These are phyloP conservation scores for Phallusia fumigata DNA, from an alignment of 23 tunicate species.

Conservation along the genomic window DNA sequence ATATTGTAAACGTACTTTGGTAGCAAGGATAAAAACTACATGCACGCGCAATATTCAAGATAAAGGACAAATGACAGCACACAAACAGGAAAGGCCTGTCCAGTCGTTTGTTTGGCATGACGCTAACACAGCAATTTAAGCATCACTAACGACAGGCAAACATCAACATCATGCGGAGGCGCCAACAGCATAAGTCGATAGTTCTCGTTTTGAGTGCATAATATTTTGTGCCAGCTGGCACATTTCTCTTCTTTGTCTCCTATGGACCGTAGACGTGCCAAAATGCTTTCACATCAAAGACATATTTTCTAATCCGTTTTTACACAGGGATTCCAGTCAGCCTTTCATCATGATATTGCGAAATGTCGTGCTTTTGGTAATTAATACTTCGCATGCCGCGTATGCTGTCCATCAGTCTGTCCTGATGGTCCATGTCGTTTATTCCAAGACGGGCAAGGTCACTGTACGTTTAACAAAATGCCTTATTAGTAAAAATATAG, in stretches of 20 bases:
- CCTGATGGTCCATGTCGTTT: conserved; percentile 39
- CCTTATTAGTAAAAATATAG: background rate
- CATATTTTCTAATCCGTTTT: background rate
- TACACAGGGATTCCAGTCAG: background rate
- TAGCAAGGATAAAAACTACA: too few species aligned
- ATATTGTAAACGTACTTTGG: too few species aligned
- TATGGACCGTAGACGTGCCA: too few species aligned
- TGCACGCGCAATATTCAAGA: background rate
- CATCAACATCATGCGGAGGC: too few species aligned
- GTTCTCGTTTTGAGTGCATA: too few species aligned
- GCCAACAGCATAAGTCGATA: too few species aligned
- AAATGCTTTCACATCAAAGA: too few species aligned
- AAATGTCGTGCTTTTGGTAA: background rate
- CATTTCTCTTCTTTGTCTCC: too few species aligned
- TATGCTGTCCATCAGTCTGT: conserved; percentile 49
- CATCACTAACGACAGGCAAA: too few species aligned
- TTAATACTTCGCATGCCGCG: conserved; percentile 5
- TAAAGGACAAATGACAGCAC: background rate
- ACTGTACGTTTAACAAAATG: conserved; percentile 21
- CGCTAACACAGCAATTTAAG: too few species aligned
- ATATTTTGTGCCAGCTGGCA: too few species aligned
- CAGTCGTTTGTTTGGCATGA: too few species aligned
- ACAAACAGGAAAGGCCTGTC: background rate
- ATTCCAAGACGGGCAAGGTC: conserved; percentile 60
- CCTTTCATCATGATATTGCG: background rate